Evolutionary conservation across 2,113 vertebrate genomes (phyloP).

Genomic region (Acinonyx jubatus): DNA sequence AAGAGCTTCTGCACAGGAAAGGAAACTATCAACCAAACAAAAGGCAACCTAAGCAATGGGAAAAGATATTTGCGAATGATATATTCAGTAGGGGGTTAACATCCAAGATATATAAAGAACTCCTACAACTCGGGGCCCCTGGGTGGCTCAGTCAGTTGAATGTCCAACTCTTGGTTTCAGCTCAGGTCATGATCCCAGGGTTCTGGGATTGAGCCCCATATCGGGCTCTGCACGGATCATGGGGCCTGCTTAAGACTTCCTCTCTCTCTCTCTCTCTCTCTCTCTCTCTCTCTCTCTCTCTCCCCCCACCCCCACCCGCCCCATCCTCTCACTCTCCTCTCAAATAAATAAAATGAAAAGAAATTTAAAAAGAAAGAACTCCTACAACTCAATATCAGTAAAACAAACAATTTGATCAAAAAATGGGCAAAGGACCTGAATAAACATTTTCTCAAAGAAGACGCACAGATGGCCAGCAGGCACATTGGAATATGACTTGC

Average conservation of each 20-base stretch:
- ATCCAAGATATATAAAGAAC: not conserved
- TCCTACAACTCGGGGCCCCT: not conserved
- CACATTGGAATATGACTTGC: not conserved
- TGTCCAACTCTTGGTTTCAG: no score
- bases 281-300: no score
- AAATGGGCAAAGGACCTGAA: not conserved
- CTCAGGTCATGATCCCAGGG: no score
- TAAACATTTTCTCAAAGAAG: not conserved
- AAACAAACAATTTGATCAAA: not conserved
- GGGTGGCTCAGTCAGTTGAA: no score
- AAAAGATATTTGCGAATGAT: not conserved
- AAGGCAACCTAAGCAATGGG: not conserved
- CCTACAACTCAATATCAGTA: not conserved
- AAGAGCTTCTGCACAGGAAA: not conserved
- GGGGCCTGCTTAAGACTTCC: no score
- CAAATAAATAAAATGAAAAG: no score
- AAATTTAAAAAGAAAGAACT: not conserved
- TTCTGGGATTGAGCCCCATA: no score
- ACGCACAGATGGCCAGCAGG: not conserved
- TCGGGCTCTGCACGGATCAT: no score
- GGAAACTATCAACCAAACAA: not conserved
- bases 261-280: no score
- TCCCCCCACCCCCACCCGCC: no score
- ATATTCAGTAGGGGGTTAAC: not conserved
- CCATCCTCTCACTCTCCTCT: no score